These are phyloP conservation scores for Pherbina coryleti DNA, from an alignment of 2,888 invertebrate genomes.

Conservation along the genomic window DNA sequence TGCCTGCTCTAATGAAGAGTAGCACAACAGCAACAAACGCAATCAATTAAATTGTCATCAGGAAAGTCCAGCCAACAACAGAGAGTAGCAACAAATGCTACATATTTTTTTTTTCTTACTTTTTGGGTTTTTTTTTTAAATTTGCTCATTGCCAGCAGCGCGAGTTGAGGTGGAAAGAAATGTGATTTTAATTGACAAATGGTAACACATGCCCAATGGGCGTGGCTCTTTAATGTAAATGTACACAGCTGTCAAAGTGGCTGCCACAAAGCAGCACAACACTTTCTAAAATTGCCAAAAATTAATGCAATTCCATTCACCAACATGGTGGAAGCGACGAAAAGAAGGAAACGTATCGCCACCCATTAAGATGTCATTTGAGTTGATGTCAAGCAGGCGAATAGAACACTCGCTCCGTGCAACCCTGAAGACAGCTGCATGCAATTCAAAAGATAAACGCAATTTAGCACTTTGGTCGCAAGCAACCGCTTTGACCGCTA, in stretches of 20 bases:
- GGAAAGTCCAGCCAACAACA: background rate
- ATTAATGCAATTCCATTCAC: conserved; percentile 6
- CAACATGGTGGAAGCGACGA: background rate
- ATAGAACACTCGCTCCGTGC: background rate
- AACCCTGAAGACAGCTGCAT: conserved; percentile 6
- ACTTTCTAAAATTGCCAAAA: conserved; percentile 25
- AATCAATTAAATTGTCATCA: conserved; percentile 38
- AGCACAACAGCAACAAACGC: background rate
- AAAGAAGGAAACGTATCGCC: background rate
- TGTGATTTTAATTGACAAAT: conserved; percentile 38
- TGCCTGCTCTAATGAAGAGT: background rate
- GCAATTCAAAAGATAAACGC: conserved; percentile 20
- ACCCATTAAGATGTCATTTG: background rate
- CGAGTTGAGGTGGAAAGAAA: conserved; percentile 22
- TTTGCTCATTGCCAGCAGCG: background rate
- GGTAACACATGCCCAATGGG: conserved; percentile 23
- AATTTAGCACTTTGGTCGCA: conserved; percentile 22
- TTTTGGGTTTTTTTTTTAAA: conserved; percentile 10
- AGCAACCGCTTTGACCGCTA: conserved; percentile 21
- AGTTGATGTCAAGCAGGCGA: background rate
- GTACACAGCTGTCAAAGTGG: conserved; percentile 35
- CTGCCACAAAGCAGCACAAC: background rate
- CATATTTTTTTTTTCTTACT: background rate
- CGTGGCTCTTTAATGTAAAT: conserved; percentile 25
- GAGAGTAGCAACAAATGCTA: background rate